phyloP scores from a whole-genome alignment of 2,797 vertebrate genomes.

The Enteromius thamalakanensis region DNA sequence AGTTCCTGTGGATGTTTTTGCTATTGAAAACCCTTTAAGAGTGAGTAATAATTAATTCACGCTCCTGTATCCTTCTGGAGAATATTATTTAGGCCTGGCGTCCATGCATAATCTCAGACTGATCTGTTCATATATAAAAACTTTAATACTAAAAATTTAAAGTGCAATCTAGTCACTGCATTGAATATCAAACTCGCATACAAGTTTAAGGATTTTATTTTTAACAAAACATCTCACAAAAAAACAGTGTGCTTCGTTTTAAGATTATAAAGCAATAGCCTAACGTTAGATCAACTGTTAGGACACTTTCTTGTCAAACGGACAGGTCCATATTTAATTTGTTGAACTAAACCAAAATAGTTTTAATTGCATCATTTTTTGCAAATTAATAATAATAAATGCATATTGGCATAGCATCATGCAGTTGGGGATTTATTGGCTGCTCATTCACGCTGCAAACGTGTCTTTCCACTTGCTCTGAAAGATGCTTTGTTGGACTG shows the following conservation, averaged over 20 bases:
- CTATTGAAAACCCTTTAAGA: slow-evolving; percentile 63
- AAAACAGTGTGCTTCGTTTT: not conserved
- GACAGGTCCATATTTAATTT: not conserved
- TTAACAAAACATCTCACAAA: not conserved
- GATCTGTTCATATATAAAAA: not conserved
- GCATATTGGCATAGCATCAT: not conserved
- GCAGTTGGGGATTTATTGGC: not conserved
- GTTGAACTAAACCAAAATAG: not conserved
- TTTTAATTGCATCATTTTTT: not conserved
- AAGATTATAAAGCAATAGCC: not conserved
- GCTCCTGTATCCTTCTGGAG: not conserved
- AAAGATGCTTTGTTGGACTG: not conserved
- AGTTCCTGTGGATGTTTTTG: slow-evolving; percentile 75
- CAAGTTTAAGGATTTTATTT: not conserved
- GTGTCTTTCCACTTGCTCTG: not conserved
- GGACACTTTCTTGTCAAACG: not conserved
- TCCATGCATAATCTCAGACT: not conserved
- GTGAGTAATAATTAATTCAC: slow-evolving; percentile 62
- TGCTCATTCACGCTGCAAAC: not conserved
- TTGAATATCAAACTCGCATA: not conserved
- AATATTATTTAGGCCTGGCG: not conserved
- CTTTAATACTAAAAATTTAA: no score
- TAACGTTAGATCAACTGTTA: not conserved
- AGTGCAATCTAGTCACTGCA: not conserved
- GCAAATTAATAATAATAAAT: not conserved